Conservation (phyloP, 2,113 vertebrate genomes). For the Myotis brandtii region DNA sequence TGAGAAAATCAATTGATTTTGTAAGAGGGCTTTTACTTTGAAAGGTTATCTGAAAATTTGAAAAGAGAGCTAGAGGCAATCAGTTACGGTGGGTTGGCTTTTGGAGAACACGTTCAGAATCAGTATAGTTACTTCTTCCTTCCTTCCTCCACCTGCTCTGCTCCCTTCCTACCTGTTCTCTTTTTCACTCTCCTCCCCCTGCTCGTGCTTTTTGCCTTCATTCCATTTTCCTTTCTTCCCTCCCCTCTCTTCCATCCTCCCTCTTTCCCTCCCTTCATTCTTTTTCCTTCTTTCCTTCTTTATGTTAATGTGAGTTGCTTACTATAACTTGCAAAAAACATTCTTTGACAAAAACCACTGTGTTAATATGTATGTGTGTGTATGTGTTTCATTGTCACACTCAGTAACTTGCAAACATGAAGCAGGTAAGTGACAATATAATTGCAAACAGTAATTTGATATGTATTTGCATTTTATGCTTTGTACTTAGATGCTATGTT, state of each 20-base stretch:
- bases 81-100: background rate
- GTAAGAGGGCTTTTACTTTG: background rate
- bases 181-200: background rate
- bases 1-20: background rate
- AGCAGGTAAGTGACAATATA: background rate
- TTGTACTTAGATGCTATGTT: background rate
- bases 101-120: background rate
- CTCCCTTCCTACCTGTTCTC: background rate
- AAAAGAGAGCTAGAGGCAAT: background rate
- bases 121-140: background rate
- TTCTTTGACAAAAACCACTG: background rate
- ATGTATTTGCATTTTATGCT: background rate
- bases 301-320: background rate
- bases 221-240: background rate
- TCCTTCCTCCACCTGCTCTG: background rate
- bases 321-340: background rate
- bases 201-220: background rate
- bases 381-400: background rate
- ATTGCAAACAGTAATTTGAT: background rate
- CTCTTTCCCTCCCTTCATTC: background rate
- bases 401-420: background rate
- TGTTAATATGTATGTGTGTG: background rate
- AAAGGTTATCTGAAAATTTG: background rate
- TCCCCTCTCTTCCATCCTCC: background rate
- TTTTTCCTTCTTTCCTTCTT: background rate